Conservation (phyloP, 2,888 invertebrate genomes). For the Rhagonycha fulva region DNA sequence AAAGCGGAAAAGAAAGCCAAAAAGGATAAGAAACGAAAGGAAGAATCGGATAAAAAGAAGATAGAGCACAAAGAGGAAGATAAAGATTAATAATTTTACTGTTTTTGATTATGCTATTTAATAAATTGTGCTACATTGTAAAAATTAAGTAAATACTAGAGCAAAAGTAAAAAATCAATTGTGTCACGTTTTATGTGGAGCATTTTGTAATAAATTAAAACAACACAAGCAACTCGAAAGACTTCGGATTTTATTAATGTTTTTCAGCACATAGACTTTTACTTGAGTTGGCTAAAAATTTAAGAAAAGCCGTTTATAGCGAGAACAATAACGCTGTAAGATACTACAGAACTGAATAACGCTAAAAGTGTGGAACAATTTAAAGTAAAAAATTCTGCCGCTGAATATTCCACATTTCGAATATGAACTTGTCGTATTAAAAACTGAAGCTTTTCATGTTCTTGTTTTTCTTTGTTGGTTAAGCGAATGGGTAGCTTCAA, state of each 20-base stretch:
- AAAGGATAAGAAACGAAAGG: slow-evolving; percentile 68
- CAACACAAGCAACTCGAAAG: too few species aligned
- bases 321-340: slow-evolving; percentile 24
- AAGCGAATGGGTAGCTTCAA: slow-evolving; percentile 4
- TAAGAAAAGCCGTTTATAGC: background rate
- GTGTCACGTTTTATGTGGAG: too few species aligned
- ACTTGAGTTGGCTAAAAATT: too few species aligned
- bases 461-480: background rate
- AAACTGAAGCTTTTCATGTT: slow-evolving; percentile 4
- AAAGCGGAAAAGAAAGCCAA: slow-evolving; percentile 85
- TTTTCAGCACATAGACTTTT: too few species aligned
- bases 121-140: too few species aligned
- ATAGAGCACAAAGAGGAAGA: slow-evolving; percentile 67
- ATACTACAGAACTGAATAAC: slow-evolving; percentile 20
- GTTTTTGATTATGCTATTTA: too few species aligned
- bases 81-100: slow-evolving; percentile 38
- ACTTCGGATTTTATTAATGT: too few species aligned
- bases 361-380: slow-evolving; percentile 24
- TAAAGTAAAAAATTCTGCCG: slow-evolving; percentile 27
- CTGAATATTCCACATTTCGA: slow-evolving; percentile 3
- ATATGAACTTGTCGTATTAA: slow-evolving; percentile 10
- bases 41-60: slow-evolving; percentile 60
- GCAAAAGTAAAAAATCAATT: too few species aligned
- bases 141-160: too few species aligned
- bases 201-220: too few species aligned